Percentiles rank a stretch among this genome's conserved stretches.
Evolutionary conservation across 2,113 vertebrate species (phyloP).

Genomic region (Scytalopus superciliaris): DNA sequence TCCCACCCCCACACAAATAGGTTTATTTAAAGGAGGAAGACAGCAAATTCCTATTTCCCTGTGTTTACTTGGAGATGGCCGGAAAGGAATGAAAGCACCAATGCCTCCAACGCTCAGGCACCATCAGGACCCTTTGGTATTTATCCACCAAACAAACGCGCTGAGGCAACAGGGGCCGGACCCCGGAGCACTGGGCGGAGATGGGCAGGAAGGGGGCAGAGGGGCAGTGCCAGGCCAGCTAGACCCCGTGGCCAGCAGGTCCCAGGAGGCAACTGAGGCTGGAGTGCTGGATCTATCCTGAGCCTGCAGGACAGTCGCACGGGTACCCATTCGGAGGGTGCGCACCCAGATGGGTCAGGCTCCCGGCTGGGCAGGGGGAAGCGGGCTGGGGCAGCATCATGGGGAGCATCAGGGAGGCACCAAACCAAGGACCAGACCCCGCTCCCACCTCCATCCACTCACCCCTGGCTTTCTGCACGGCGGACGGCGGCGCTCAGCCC

Average conservation of each 20-base stretch:
- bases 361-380: background rate
- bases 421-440: background rate
- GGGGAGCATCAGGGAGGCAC: fast-evolving
- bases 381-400: background rate
- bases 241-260: background rate
- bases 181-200: background rate
- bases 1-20: slow-evolving; percentile 46
- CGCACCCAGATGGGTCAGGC: too few species aligned
- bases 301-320: background rate
- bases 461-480: background rate
- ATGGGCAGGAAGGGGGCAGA: background rate
- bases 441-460: background rate
- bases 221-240: background rate
- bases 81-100: slow-evolving; percentile 52
- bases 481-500: background rate
- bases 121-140: background rate
- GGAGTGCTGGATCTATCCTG: background rate
- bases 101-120: background rate
- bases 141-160: background rate
- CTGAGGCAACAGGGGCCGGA: background rate
- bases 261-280: background rate
- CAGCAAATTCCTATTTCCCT: slow-evolving; percentile 56
- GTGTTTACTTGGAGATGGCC: slow-evolving; percentile 65
- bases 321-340: background rate
- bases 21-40: slow-evolving; percentile 60